A percentile compares a stretch with the other conserved stretches of the same genome.
Evolutionary conservation across 1,140 invertebrate species (phyloP).

Genomic region (Philotrypesis tridentata): DNA sequence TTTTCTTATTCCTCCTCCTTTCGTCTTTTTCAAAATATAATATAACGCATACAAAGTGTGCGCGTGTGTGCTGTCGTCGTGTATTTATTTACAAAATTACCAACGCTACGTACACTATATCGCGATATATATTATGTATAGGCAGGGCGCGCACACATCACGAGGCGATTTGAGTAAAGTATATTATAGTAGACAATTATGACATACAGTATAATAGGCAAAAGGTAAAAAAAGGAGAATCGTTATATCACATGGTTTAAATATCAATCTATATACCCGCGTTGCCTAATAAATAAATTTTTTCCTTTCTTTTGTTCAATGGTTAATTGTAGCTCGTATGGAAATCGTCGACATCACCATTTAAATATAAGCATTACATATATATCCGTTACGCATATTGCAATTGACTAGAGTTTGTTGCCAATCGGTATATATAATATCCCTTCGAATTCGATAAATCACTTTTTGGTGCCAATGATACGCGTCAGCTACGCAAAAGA

Average conservation of each 20-base stretch:
- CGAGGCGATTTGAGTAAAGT: neutral
- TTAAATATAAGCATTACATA: too few species aligned
- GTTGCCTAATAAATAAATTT: slow-evolving; percentile 19
- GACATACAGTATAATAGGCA: too few species aligned
- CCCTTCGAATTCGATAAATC: neutral
- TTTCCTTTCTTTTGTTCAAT: neutral
- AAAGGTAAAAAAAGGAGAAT: neutral
- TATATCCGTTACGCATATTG: slow-evolving; percentile 14
- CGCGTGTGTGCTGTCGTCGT: neutral
- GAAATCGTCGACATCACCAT: slow-evolving; percentile 12
- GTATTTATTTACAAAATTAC: neutral
- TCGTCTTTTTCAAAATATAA: neutral
- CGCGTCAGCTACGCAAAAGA: neutral
- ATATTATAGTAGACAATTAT: neutral
- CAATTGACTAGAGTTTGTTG: slow-evolving; percentile 45
- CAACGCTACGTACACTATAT: neutral
- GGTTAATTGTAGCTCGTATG: too few species aligned
- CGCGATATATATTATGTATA: neutral
- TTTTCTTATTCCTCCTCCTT: too few species aligned
- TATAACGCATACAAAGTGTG: neutral
- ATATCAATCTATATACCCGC: slow-evolving; percentile 5
- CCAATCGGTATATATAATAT: slow-evolving; percentile 33
- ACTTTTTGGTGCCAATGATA: neutral
- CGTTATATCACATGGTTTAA: slow-evolving; percentile 31
- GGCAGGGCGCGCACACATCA: neutral